phyloP scores from a whole-genome alignment of 2,797 vertebrate genomes.

The Hypotaenidia okinawae region DNA sequence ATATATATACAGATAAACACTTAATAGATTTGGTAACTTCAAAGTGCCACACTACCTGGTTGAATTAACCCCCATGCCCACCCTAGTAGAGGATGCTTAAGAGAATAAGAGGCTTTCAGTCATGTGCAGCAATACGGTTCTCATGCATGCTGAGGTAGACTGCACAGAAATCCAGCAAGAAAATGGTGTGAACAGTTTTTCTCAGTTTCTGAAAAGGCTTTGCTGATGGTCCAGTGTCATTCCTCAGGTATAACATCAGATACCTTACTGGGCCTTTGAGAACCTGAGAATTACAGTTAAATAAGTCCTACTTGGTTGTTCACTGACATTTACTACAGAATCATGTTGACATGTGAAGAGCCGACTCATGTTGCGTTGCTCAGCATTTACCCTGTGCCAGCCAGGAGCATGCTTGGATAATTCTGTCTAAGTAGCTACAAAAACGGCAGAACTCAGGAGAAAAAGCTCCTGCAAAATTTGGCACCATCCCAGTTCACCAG shows the following conservation, averaged over 20 bases:
- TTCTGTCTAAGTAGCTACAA: slow-evolving; percentile 30
- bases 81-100: not conserved
- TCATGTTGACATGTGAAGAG: not conserved
- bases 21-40: slow-evolving; percentile 1
- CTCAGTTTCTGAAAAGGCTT: not conserved
- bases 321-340: not conserved
- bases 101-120: slow-evolving; percentile 8
- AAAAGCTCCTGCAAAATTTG: slow-evolving; percentile 31
- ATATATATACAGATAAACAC: not conserved
- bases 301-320: not conserved
- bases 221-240: not conserved
- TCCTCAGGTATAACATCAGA: not conserved
- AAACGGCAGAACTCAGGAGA: slow-evolving; percentile 22
- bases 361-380: not conserved
- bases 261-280: not conserved
- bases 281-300: slow-evolving; percentile 2
- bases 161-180: not conserved
- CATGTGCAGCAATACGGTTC: not conserved
- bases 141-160: not conserved
- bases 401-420: slow-evolving; percentile 1
- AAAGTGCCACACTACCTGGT: not conserved
- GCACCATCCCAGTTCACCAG: not conserved
- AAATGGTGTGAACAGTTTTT: not conserved
- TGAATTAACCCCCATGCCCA: slow-evolving; percentile 1
- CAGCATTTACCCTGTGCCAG: slow-evolving; percentile 25